Conservation (phyloP, 1,140 invertebrate species). For the Halictus rubicundus region DNA sequence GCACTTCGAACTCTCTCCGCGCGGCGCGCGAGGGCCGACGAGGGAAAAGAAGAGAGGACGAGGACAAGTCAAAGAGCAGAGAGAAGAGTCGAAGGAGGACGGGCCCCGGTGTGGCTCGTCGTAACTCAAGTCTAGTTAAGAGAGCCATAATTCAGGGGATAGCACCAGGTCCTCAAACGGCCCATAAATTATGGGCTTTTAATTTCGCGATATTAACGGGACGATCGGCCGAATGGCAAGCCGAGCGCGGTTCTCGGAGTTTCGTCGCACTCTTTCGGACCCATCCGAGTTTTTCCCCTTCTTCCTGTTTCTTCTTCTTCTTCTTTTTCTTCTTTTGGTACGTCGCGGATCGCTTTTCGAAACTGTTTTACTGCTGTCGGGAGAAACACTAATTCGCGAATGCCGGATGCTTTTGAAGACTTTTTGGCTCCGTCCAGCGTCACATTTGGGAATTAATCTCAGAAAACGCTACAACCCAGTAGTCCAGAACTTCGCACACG, state of each 20-base stretch:
- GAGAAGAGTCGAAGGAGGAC: constrained; percentile 59
- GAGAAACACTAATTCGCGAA: too few species aligned
- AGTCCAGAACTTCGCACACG: too few species aligned
- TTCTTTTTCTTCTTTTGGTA: constrained; percentile 3
- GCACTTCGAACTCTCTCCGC: constrained; percentile 50
- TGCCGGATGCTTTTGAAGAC: too few species aligned
- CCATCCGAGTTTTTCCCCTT: constrained; percentile 6
- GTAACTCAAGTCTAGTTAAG: constrained; percentile 80
- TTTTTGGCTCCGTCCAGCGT: too few species aligned
- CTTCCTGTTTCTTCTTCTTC: neutral
- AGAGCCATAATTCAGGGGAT: constrained; percentile 79
- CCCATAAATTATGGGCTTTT: constrained; percentile 78
- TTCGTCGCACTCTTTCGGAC: constrained; percentile 28
- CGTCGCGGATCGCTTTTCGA: constrained; percentile 22
- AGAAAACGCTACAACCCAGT: too few species aligned
- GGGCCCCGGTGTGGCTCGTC: constrained; percentile 67
- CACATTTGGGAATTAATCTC: too few species aligned
- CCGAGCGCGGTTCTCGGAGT: constrained; percentile 42
- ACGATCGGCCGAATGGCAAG: constrained; percentile 68
- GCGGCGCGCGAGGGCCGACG: neutral
- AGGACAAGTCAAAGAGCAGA: constrained; percentile 49
- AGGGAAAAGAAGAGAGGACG: constrained; percentile 24
- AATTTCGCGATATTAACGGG: constrained; percentile 77
- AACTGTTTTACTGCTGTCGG: constrained; percentile 14
- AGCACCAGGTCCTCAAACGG: constrained; percentile 76